Percentiles rank a stretch among this genome's conserved stretches.
Evolutionary conservation across 2,797 vertebrate genomes (phyloP).

Genomic region (Lacerta bilineata): DNA sequence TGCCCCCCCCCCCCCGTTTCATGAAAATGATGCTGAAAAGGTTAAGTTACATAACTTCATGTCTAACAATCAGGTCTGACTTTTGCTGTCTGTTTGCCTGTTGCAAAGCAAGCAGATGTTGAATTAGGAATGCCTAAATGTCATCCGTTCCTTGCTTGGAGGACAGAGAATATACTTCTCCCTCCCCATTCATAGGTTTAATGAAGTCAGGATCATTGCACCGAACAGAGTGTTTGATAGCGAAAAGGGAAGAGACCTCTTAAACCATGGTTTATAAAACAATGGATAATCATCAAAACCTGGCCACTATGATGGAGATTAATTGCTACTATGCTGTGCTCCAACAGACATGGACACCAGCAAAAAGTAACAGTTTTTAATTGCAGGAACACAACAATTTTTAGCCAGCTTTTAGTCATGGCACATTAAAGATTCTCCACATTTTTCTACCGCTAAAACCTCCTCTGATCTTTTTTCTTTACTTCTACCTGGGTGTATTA

Average conservation of each 20-base stretch:
- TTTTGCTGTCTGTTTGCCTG: neutral
- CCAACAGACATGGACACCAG: too few relatives aligned
- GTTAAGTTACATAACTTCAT: neutral
- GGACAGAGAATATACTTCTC: neutral
- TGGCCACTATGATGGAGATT: neutral
- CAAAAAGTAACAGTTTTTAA: constrained; percentile 42
- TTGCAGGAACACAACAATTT: constrained; percentile 47
- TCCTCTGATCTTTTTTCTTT: constrained; percentile 21
- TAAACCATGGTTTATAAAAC: too few relatives aligned
- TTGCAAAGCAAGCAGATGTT: constrained; percentile 17
- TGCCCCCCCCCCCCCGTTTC: neutral
- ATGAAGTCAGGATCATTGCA: too few relatives aligned
- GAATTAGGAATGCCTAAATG: constrained; percentile 28
- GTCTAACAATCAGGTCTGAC: neutral
- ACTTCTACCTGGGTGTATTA: neutral
- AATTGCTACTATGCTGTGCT: neutral
- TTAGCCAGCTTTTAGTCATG: constrained; percentile 53
- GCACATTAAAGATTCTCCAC: constrained; percentile 22
- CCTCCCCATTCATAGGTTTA: neutral
- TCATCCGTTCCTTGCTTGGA: neutral
- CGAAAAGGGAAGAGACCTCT: too few relatives aligned
- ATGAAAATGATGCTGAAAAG: neutral
- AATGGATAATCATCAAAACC: neutral
- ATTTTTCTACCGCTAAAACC: constrained; percentile 55
- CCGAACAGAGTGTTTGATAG: too few relatives aligned